A percentile compares a stretch with the other conserved stretches of the same genome.
These are phyloP conservation scores for Pipistrellus pipistrellus DNA, from an alignment of 2,797 vertebrate genomes.

Conservation along the genomic window DNA sequence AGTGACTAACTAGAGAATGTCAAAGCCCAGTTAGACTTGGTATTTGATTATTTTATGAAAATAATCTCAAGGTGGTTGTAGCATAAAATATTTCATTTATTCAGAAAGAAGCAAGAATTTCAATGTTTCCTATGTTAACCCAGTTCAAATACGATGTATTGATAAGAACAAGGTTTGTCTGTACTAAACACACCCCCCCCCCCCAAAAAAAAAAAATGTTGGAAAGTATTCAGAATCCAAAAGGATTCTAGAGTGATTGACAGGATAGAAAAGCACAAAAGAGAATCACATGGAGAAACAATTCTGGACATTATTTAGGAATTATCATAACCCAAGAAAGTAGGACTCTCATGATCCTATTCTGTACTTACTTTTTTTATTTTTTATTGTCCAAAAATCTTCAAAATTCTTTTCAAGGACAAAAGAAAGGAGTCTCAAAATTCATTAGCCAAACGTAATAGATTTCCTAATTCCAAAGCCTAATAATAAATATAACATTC, in stretches of 20 bases:
- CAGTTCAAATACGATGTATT: background rate
- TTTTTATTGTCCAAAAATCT: background rate
- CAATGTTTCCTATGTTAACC: background rate
- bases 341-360: background rate
- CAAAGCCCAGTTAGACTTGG: background rate
- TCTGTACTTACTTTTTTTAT: background rate
- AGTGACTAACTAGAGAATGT: background rate
- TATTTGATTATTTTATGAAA: background rate
- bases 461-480: background rate
- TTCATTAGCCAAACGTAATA: background rate
- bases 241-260: background rate
- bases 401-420: background rate
- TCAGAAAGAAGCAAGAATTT: constrained; percentile 30
- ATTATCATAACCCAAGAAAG: background rate
- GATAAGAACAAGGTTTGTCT: background rate
- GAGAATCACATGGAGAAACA: background rate
- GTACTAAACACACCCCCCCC: background rate
- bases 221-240: background rate
- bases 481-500: background rate
- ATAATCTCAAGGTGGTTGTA: background rate
- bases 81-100: background rate
- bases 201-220: background rate
- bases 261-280: background rate
- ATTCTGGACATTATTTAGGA: background rate
- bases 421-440: constrained; percentile 36